These are phyloP conservation scores for Acinonyx jubatus DNA, from an alignment of 2,113 vertebrate species.

Conservation along the genomic window DNA sequence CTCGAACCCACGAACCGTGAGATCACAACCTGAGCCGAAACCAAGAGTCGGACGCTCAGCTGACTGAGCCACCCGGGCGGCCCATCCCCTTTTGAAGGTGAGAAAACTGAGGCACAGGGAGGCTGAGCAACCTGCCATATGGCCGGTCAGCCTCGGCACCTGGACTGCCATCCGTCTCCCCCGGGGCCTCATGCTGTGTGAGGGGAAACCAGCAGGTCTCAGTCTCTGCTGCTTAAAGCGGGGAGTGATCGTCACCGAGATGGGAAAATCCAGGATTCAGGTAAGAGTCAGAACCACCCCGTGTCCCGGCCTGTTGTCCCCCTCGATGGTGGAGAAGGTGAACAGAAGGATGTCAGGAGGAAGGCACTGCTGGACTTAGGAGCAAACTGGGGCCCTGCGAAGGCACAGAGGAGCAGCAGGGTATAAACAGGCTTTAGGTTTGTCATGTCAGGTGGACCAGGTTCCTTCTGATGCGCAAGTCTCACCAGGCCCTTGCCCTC, in stretches of 20 bases:
- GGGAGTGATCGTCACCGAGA: not conserved
- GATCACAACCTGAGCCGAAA: too few species aligned
- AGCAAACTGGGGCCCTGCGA: not conserved
- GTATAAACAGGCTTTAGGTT: accelerated
- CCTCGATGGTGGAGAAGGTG: not conserved
- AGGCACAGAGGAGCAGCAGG: not conserved
- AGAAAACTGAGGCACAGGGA: not conserved
- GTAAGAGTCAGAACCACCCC: not conserved
- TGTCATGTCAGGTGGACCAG: accelerated
- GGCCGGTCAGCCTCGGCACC: not conserved
- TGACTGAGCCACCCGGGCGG: too few species aligned
- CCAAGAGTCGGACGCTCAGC: too few species aligned
- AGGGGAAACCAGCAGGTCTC: not conserved
- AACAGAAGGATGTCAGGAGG: not conserved
- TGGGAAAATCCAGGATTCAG: not conserved
- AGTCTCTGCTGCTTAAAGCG: not conserved
- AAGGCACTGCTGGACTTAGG: accelerated
- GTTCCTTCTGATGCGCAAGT: not conserved
- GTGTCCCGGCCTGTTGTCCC: too few species aligned
- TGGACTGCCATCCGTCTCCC: not conserved
- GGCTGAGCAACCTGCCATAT: not conserved
- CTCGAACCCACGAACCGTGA: too few species aligned
- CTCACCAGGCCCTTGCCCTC: not conserved
- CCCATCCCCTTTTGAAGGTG: not conserved
- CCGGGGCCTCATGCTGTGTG: too few species aligned